Base-by-base conservation (phyloP, 2,888 invertebrate species). In the Pelosia muscerda region DNA sequence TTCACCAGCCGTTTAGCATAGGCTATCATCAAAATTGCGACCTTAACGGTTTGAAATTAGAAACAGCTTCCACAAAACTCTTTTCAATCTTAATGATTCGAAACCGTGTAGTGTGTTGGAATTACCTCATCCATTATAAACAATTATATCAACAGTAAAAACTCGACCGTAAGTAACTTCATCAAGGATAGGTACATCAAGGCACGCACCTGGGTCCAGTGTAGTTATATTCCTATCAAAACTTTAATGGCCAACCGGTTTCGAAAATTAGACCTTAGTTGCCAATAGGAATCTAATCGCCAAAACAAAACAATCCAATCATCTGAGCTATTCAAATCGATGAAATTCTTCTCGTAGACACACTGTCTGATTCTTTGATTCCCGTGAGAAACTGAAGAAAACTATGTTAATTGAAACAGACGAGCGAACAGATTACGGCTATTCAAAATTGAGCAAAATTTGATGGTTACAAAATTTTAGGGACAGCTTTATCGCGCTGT, bases 371-470 rank as follows among this genome's bases (percentile, higher is more conserved):
- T 87, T 87, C 86, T 63, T 65, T 75, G 68, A 72, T 87, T 87
- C 86, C 86, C 86, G 83, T 87, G 86, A 84, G 86, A 87, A 86
- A 81, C 71, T 28, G 23, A 67, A 71, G 60, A 9, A 73, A 68
- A 82, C 56, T 69, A 73, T 75, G 68, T 68, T 73, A 77, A 79
- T 77, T 81, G 77, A 77, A 74, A 75, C 71, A 69, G 71, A 70
- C 59, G 69, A 68, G 65, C 55, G 49, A 56, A 69, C 57, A 68
- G 62, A 69, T 74, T 71, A 71, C 65, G 58, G 65, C 38, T 53
- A 66, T 73, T 9, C 59, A 42, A 72, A 61, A 72, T 74, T 72
- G 67, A 72, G 81, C 77, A 74, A 80, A 80, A 81, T 81, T 79
- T 75, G 71, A 81, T 75, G 71, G 69, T 69, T 60, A 69, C 58